phyloP scores from a whole-genome alignment of 2,888 invertebrate species.

The Diarsia mendica region DNA sequence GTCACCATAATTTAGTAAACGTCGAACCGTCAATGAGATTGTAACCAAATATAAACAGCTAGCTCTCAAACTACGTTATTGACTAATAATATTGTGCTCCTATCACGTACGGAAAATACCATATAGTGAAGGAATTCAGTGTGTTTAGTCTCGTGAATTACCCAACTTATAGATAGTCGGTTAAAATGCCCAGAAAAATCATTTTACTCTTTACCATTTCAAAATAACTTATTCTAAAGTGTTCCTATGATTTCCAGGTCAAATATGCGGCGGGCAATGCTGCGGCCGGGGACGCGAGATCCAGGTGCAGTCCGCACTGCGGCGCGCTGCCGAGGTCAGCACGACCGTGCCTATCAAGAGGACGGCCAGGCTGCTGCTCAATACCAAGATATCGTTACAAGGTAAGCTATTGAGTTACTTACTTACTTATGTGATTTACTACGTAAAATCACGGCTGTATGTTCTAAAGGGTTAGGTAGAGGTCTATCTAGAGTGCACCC shows the following conservation, averaged over 20 bases:
- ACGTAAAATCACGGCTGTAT: not conserved
- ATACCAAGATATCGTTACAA: conserved; percentile 93
- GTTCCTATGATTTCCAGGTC: conserved; percentile 82
- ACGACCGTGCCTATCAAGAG: conserved; percentile 93
- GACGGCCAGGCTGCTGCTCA: conserved; percentile 93
- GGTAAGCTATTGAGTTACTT: conserved; percentile 84
- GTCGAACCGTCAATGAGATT: not conserved
- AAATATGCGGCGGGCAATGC: conserved; percentile 92
- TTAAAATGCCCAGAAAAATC: not conserved
- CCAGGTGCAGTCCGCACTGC: conserved; percentile 90
- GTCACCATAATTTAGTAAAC: not conserved
- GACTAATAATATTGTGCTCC: not conserved
- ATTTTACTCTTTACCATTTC: not conserved
- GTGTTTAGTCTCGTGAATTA: not conserved
- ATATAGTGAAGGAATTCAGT: not conserved
- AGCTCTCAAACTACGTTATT: not conserved
- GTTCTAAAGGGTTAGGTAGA: too few relatives aligned
- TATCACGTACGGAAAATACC: not conserved
- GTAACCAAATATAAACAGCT: not conserved
- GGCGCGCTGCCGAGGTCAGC: conserved; percentile 92
- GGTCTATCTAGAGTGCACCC: too few relatives aligned
- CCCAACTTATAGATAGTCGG: not conserved
- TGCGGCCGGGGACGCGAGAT: conserved; percentile 92
- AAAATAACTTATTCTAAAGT: not conserved
- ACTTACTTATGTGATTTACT: not conserved